These are phyloP conservation scores for Lottia scabra DNA, from an alignment of 2,888 invertebrate genomes.

Conservation along the genomic window DNA sequence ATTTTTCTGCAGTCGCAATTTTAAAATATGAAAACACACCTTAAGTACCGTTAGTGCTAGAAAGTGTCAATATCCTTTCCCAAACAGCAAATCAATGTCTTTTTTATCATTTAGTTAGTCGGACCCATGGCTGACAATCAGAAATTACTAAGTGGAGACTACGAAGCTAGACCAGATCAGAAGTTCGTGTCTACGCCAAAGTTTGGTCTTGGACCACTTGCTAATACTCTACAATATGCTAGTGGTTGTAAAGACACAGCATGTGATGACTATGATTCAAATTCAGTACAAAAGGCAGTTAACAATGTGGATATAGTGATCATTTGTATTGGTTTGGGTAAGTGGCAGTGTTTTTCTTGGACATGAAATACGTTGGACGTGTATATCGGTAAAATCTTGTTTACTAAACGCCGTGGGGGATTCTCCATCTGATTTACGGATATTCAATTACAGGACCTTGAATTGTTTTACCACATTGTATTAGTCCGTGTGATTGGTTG, in stretches of 20 bases:
- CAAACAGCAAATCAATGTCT: no score
- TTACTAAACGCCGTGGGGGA: no score
- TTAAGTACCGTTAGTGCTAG: no score
- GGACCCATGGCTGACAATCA: conserved; percentile 64
- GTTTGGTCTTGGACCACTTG: conserved; percentile 41
- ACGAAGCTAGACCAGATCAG: conserved; percentile 47
- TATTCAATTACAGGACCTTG: no score
- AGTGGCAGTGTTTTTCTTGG: conserved; percentile 4
- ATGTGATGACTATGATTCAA: conserved; percentile 44
- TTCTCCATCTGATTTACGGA: no score
- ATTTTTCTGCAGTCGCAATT: no score
- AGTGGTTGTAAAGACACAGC: conserved; percentile 48
- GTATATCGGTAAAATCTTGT: no score
- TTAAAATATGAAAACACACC: no score
- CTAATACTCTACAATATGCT: conserved; percentile 39
- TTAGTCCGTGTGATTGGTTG: no score
- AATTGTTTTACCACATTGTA: no score
- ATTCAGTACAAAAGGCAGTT: conserved; percentile 39
- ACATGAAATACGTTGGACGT: no score
- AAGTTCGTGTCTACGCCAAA: conserved; percentile 50
- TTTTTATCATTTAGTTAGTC: conserved; percentile 45
- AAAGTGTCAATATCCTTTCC: no score
- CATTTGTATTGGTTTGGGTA: conserved; percentile 60
- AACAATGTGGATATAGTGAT: conserved; percentile 44
- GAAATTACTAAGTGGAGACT: conserved; percentile 57